Evolutionary conservation across 2,797 vertebrate species (phyloP).

Genomic region (Sebastes nivosus): DNA sequence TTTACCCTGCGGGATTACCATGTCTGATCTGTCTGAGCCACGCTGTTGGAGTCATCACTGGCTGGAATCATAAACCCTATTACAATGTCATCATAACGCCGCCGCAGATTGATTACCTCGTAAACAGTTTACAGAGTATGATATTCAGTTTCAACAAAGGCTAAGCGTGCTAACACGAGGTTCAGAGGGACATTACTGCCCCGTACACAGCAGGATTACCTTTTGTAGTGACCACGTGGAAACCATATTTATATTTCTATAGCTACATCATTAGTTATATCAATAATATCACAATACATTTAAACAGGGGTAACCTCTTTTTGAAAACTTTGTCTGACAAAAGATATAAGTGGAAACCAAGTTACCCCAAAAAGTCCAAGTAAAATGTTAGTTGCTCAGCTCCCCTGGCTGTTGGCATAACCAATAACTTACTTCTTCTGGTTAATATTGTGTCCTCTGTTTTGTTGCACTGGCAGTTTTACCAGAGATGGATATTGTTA

Average conservation of each 20-base stretch:
- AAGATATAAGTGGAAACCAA: not conserved
- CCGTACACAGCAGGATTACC: not conserved
- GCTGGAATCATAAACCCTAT: conserved; percentile 54
- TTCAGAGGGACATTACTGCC: not conserved
- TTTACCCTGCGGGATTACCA: conserved; percentile 55
- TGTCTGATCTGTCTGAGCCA: conserved; percentile 48
- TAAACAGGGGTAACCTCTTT: not conserved
- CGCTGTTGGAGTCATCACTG: conserved; percentile 38
- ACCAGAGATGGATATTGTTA: not conserved
- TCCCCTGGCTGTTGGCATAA: not conserved
- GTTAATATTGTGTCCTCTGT: not conserved
- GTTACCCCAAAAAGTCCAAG: not conserved
- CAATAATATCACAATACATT: not conserved
- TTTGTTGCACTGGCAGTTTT: not conserved
- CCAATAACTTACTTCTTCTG: not conserved
- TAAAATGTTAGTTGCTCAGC: not conserved
- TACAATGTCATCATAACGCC: conserved; percentile 34
- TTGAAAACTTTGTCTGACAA: not conserved
- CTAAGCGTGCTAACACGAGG: conserved; percentile 15
- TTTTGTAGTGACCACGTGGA: not conserved
- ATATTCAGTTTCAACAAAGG: conserved; percentile 39
- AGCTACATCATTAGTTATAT: not conserved
- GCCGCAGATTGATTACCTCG: conserved; percentile 44
- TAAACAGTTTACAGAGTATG: conserved; percentile 49
- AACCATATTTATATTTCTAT: not conserved